These are phyloP conservation scores for Thereva unica DNA, from an alignment of 2,888 invertebrate species.

Conservation along the genomic window DNA sequence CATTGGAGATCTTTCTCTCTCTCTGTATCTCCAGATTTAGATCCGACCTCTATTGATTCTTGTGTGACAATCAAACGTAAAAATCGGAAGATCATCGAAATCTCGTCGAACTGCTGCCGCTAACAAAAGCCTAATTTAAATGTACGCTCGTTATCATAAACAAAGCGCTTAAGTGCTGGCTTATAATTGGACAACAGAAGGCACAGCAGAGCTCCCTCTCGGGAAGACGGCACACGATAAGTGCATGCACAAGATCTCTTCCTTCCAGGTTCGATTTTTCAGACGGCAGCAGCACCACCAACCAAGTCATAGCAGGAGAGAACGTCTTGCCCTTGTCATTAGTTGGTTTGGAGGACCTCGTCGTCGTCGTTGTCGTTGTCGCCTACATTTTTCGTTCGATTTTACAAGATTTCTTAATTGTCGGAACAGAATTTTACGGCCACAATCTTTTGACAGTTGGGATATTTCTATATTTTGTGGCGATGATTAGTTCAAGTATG, in stretches of 20 bases:
- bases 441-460: constrained; percentile 12
- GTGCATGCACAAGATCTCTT: constrained; percentile 8
- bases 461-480: constrained; percentile 17
- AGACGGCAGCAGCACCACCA: too few species aligned
- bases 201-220: constrained; percentile 1
- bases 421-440: constrained; percentile 15
- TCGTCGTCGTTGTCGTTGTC: constrained; percentile 3
- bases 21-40: background rate
- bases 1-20: background rate
- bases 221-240: constrained; percentile 9
- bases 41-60: too few species aligned
- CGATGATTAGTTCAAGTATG: background rate
- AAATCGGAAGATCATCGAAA: constrained; percentile 2
- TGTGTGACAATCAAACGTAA: too few species aligned
- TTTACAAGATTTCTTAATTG: constrained; percentile 31
- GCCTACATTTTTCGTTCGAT: constrained; percentile 26
- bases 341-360: background rate
- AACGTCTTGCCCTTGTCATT: background rate
- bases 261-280: background rate
- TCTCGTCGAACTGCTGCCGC: background rate
- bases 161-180: constrained; percentile 22
- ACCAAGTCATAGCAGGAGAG: too few species aligned
- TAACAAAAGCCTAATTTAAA: constrained; percentile 28
- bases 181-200: constrained; percentile 23
- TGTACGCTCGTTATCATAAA: constrained; percentile 33